Evolutionary conservation across 2,113 vertebrate genomes (phyloP).

Genomic region (Cochlearius cochlearius): DNA sequence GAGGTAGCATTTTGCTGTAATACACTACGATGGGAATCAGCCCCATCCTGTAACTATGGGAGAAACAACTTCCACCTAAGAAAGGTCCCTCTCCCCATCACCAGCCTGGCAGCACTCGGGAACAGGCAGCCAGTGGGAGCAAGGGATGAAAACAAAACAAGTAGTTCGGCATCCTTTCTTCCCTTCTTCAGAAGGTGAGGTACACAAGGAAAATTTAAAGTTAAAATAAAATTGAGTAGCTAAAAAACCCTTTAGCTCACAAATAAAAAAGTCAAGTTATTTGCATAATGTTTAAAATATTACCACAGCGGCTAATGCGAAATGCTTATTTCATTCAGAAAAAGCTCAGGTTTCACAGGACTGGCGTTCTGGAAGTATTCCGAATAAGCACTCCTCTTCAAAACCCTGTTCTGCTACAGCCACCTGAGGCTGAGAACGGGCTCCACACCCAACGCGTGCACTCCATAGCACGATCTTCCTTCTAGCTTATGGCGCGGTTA

Average conservation of each 20-base stretch:
- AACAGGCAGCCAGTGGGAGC: not conserved
- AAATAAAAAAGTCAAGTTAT: not conserved
- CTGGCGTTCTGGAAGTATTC: accelerated
- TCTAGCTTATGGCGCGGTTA: accelerated
- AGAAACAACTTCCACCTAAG: not conserved
- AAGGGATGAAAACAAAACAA: not conserved
- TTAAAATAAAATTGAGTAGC: not conserved
- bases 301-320: not conserved
- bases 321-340: not conserved
- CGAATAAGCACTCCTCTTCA: not conserved
- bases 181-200: not conserved
- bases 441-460: accelerated
- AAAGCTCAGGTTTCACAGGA: not conserved
- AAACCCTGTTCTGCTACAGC: not conserved
- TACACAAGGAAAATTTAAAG: not conserved
- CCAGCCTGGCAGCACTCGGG: not conserved
- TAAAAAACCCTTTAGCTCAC: not conserved
- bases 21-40: not conserved
- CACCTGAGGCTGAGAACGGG: not conserved
- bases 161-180: not conserved
- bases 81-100: not conserved
- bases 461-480: not conserved
- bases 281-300: not conserved
- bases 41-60: accelerated
- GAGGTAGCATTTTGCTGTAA: not conserved